These are phyloP conservation scores for Craterocephalus amniculus DNA, from an alignment of 2,797 vertebrate genomes.

Conservation along the genomic window DNA sequence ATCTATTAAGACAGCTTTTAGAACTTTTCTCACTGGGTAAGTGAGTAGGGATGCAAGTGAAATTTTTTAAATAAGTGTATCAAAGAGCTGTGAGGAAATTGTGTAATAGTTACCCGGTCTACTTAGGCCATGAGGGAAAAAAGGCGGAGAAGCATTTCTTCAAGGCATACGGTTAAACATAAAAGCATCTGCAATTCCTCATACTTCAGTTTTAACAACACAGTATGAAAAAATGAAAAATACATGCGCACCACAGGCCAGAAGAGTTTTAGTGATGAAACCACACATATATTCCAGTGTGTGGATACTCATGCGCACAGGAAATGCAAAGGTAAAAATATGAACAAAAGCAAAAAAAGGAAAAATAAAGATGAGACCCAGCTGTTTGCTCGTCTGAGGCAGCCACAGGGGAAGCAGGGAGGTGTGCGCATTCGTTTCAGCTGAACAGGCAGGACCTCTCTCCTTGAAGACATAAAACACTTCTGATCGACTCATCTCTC, in stretches of 20 bases:
- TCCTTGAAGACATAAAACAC: slow-evolving; percentile 39
- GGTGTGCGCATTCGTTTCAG: slow-evolving; percentile 1
- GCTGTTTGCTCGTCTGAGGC: slow-evolving; percentile 44
- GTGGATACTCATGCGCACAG: background rate
- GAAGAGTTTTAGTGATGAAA: slow-evolving; percentile 6
- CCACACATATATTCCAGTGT: background rate
- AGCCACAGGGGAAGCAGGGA: slow-evolving; percentile 23
- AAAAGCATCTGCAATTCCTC: slow-evolving; percentile 45
- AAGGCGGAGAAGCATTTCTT: slow-evolving; percentile 38
- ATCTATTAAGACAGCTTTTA: too few species aligned
- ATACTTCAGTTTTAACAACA: slow-evolving; percentile 34
- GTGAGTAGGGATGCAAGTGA: too few species aligned
- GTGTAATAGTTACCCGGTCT: slow-evolving; percentile 33
- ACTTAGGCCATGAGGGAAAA: slow-evolving; percentile 35
- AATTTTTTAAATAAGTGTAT: slow-evolving; percentile 15
- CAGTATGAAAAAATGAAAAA: slow-evolving; percentile 15
- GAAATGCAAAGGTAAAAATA: slow-evolving; percentile 18
- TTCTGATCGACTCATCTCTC: slow-evolving; percentile 26
- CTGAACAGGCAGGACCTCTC: slow-evolving; percentile 7
- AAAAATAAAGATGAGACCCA: slow-evolving; percentile 12
- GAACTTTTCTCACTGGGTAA: background rate
- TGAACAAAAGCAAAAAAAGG: too few species aligned
- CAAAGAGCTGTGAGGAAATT: slow-evolving; percentile 31
- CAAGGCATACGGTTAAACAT: slow-evolving; percentile 36
- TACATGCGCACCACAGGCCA: background rate